Evolutionary conservation across 2,888 invertebrate genomes (phyloP), one percentile per base, ranked within the genome.

Genomic region (Pelosia muscerda): DNA sequence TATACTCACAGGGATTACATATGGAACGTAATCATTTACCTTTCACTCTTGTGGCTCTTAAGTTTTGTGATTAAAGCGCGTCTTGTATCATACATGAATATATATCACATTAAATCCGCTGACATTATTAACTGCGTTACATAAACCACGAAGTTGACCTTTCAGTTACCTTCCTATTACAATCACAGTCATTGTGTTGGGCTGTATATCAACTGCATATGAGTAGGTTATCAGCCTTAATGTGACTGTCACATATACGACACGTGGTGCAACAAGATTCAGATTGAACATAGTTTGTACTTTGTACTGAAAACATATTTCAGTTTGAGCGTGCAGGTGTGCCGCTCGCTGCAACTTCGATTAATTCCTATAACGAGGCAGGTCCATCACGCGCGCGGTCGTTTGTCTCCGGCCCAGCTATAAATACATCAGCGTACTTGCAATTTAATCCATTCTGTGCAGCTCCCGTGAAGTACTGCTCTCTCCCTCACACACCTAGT

Each of bases 291-390:
- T 74, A 77, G 75, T 75, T 15, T 72, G 80, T 78, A 73, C 54
- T 56, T 68, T 49, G 73, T 65, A 69, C 76, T 66, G 69, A 78
- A 81, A 82, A 89, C 88, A 92, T 92, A 92, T 93, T 92, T 92
- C 91, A 92, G 90, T 87, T 87, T 87, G 88, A 87, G 84, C 80
- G 79, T 91, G 87, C 94, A 94, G 94, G 94, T 93, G 93, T 87
- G 87, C 89, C 85, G 88, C 88, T 86, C 85, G 88, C 85, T 90
- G 90, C 91, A 89, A 90, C 89, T 94, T 92, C 94, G 95, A 95
- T 95, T 95, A 95, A 95, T 94, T 93, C 93, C 90, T 91, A 94
- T 94, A 95, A 95, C 94, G 94, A 94, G 94, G 90, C 90, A 88
- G 92, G 93, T 94, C 94, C 94, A 94, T 95, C 94, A 94, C 93